phyloP scores from a whole-genome alignment of 2,888 invertebrate species.

The Scaptomyza parva region DNA sequence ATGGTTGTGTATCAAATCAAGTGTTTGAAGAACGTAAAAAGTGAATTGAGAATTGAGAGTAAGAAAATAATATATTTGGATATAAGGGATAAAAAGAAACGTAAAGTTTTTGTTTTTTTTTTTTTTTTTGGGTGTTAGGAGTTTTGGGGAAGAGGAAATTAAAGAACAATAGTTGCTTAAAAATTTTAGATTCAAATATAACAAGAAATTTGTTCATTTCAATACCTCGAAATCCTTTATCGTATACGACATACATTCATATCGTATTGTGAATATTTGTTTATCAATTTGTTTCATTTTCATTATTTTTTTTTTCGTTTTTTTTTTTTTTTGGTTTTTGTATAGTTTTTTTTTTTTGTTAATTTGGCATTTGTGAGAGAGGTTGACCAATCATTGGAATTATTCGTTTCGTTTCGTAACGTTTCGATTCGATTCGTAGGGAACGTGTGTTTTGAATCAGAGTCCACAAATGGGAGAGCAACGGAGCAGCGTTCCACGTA shows the following conservation, averaged over 20 bases:
- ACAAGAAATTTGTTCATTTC: constrained; percentile 79
- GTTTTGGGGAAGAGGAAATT: constrained; percentile 24
- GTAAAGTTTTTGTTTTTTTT: constrained; percentile 28
- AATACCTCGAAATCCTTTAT: constrained; percentile 85
- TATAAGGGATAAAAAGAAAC: constrained; percentile 32
- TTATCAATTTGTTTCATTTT: constrained; percentile 41
- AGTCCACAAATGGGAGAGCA: constrained; percentile 67
- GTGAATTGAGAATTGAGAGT: constrained; percentile 38
- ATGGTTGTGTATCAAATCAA: constrained; percentile 35
- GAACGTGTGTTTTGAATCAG: constrained; percentile 56
- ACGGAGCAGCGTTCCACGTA: constrained; percentile 84
- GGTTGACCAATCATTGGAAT: constrained; percentile 82
- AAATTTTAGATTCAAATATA: constrained; percentile 79
- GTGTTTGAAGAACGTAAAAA: constrained; percentile 51
- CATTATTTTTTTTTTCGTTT: constrained; percentile 29
- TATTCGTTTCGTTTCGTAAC: constrained; percentile 48
- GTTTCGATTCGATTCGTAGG: constrained; percentile 75
- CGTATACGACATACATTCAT: constrained; percentile 59
- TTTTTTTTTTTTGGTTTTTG: constrained; percentile 38
- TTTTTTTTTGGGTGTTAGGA: not conserved
- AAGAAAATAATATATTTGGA: constrained; percentile 16
- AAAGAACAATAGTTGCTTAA: constrained; percentile 78
- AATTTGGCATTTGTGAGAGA: constrained; percentile 58
- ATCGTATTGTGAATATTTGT: constrained; percentile 62
- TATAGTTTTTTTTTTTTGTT: constrained; percentile 31